These are phyloP conservation scores for Protophormia terraenovae DNA, from an alignment of 2,888 invertebrate genomes.

Conservation along the genomic window DNA sequence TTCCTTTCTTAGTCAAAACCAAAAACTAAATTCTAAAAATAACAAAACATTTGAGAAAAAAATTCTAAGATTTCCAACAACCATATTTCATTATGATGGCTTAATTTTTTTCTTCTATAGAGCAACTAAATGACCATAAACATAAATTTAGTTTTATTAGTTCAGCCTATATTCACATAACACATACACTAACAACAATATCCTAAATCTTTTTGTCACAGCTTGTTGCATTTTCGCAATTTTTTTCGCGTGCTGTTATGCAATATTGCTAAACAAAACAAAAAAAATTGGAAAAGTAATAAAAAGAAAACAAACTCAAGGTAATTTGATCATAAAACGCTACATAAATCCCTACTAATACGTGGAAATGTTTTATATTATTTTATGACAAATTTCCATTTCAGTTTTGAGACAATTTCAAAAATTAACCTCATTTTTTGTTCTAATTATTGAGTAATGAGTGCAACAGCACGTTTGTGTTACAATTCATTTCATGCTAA, in stretches of 20 bases:
- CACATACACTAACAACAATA: background rate
- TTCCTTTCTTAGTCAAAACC: background rate
- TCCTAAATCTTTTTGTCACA: slow-evolving; percentile 12
- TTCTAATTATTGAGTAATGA: slow-evolving; percentile 64
- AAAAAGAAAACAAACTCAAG: slow-evolving; percentile 41
- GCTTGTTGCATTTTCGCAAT: slow-evolving; percentile 17
- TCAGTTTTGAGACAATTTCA: background rate
- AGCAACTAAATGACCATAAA: background rate
- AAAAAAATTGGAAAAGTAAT: background rate
- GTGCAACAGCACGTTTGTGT: slow-evolving; percentile 19
- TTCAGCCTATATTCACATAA: background rate
- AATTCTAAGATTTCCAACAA: slow-evolving; percentile 1
- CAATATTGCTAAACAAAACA: slow-evolving; percentile 16
- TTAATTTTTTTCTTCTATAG: slow-evolving; percentile 1
- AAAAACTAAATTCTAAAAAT: background rate
- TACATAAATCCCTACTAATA: background rate
- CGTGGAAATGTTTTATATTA: slow-evolving; percentile 16
- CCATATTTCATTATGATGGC: background rate
- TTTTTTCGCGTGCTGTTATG: slow-evolving; percentile 11
- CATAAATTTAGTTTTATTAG: slow-evolving; percentile 38
- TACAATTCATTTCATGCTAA: background rate
- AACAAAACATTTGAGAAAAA: background rate
- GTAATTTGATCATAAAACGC: slow-evolving; percentile 7
- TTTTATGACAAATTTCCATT: slow-evolving; percentile 15
- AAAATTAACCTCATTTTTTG: slow-evolving; percentile 57